These are phyloP conservation scores for Marcusenius ussheri DNA, from an alignment of 2,113 vertebrate species.

Conservation along the genomic window DNA sequence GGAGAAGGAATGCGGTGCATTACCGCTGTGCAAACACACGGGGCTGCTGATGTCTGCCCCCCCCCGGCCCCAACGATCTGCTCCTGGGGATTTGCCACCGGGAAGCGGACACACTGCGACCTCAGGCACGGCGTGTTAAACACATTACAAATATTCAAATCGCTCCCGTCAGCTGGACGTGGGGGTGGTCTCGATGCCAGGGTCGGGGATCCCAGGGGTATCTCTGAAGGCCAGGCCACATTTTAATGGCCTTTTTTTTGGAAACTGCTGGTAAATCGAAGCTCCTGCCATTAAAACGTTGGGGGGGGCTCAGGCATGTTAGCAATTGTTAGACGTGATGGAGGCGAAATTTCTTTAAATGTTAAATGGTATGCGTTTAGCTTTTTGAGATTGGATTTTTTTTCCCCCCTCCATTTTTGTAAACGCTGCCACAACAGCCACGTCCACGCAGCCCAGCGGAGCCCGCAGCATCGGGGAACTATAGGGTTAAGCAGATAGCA, in stretches of 20 bases:
- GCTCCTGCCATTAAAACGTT: not conserved
- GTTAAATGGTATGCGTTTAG: not conserved
- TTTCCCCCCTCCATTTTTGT: not conserved
- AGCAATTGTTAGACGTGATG: not conserved
- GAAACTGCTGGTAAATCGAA: not conserved
- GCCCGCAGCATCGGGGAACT: not conserved
- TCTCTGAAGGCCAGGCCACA: not conserved
- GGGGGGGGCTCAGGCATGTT: not conserved
- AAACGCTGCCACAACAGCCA: not conserved
- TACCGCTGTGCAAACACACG: not conserved
- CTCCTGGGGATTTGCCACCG: not conserved
- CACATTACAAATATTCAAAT: not conserved
- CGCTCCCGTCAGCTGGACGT: not conserved
- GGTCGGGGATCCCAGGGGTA: not conserved
- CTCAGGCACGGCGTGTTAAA: not conserved
- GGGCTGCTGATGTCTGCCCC: too few relatives aligned
- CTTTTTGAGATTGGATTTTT: not conserved
- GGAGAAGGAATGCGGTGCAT: not conserved
- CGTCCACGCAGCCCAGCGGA: not conserved
- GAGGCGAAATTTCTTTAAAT: not conserved
- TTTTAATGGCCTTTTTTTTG: not conserved
- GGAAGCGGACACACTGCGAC: not conserved
- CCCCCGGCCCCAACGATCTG: not conserved
- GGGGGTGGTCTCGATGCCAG: not conserved
- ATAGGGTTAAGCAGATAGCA: constrained; percentile 46